Percentiles rank a stretch among this genome's conserved stretches.
Evolutionary conservation across 2,888 invertebrate genomes (phyloP).

Genomic region (Microdon myrmicae): DNA sequence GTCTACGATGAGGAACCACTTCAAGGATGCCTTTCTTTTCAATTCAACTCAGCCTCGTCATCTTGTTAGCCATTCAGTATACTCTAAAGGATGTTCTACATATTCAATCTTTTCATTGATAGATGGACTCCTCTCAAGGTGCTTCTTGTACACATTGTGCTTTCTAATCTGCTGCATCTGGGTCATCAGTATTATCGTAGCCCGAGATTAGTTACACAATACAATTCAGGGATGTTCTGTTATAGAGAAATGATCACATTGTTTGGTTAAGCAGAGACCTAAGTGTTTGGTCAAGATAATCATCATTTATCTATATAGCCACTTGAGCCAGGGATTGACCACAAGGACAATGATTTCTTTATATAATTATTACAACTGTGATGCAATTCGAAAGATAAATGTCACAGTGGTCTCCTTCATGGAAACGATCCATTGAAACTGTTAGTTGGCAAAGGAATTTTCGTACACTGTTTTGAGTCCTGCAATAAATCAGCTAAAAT

Average conservation of each 20-base stretch:
- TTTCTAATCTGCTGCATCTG: constrained; percentile 23
- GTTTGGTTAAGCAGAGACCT: constrained; percentile 17
- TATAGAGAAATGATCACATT: background rate
- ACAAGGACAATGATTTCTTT: constrained; percentile 2
- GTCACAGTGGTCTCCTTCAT: background rate
- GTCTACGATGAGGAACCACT: too few species aligned
- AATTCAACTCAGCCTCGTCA: too few species aligned
- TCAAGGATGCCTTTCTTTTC: too few species aligned
- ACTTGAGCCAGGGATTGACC: constrained; percentile 3
- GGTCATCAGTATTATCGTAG: constrained; percentile 31
- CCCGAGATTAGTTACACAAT: constrained; percentile 22
- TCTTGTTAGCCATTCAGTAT: too few species aligned
- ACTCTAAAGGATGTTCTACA: constrained; percentile 21
- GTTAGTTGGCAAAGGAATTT: constrained; percentile 9
- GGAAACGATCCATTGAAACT: constrained; percentile 4
- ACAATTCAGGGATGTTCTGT: constrained; percentile 10
- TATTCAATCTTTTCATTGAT: constrained; percentile 22
- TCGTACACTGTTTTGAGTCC: background rate
- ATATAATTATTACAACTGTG: too few species aligned
- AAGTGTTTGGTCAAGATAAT: constrained; percentile 5
- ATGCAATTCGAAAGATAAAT: background rate
- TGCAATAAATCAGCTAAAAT: constrained; percentile 14
- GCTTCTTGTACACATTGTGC: constrained; percentile 19
- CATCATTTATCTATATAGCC: background rate
- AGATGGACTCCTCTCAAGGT: constrained; percentile 28